These are phyloP conservation scores for Eremobia ochroleuca DNA, from an alignment of 2,888 invertebrate genomes.

Conservation along the genomic window DNA sequence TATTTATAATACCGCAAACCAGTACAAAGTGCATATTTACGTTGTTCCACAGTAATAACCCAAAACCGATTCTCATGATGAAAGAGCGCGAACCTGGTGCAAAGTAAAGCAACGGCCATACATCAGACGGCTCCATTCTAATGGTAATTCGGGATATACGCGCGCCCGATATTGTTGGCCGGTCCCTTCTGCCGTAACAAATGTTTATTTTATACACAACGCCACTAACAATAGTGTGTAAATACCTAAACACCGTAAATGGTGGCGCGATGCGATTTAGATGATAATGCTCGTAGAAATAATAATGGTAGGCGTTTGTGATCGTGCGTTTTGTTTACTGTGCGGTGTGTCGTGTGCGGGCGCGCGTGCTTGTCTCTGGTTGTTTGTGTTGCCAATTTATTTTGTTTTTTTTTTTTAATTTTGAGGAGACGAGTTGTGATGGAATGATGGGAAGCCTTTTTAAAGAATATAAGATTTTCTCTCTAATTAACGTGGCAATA, in stretches of 20 bases:
- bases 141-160: conserved; percentile 88
- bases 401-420: conserved; percentile 63
- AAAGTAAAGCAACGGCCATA: conserved; percentile 80
- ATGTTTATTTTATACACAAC: conserved; percentile 91
- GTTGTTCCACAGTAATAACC: conserved; percentile 56
- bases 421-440: conserved; percentile 39
- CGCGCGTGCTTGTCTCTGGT: conserved; percentile 61
- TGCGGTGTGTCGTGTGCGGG: conserved; percentile 71
- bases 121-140: conserved; percentile 89
- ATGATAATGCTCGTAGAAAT: conserved; percentile 89
- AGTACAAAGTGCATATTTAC: conserved; percentile 55
- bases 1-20: conserved; percentile 21
- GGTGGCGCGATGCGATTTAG: conserved; percentile 90
- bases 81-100: conserved; percentile 64
- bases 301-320: conserved; percentile 85
- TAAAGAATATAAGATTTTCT: background rate
- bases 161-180: conserved; percentile 86
- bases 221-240: conserved; percentile 91
- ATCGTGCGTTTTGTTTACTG: conserved; percentile 81
- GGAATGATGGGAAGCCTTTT: background rate
- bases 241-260: conserved; percentile 90
- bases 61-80: conserved; percentile 67
- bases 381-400: conserved; percentile 58
- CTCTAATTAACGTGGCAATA: background rate
- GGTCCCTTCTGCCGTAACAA: conserved; percentile 88